Conservation (phyloP, 2,113 vertebrate species). For the Phainopepla nitens region DNA sequence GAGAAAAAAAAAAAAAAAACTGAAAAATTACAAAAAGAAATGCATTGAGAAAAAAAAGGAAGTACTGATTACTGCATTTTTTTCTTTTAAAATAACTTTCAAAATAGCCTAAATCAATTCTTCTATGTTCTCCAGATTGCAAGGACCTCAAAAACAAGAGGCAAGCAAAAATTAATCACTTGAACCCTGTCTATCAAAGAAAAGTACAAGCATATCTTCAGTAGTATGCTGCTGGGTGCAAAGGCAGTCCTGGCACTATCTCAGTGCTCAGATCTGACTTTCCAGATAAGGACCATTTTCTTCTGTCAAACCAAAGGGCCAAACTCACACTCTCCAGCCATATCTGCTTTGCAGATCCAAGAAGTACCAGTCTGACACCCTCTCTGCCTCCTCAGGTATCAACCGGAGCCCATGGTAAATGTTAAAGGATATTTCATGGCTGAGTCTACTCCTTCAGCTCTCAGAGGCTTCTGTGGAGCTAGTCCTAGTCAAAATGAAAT, state of each 20-base stretch:
- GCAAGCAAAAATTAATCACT: not conserved
- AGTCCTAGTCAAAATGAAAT: not conserved
- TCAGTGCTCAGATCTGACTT: not conserved
- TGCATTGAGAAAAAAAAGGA: not conserved
- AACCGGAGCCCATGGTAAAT: rapidly evolving
- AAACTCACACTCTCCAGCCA: not conserved
- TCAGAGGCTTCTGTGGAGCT: not conserved
- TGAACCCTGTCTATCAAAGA: not conserved
- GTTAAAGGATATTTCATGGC: not conserved
- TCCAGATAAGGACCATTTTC: not conserved
- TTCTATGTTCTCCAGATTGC: not conserved
- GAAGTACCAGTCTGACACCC: not conserved
- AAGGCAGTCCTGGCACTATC: not conserved
- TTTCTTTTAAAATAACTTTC: not conserved
- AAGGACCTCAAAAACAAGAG: not conserved
- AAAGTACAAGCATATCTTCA: not conserved
- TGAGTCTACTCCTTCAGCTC: not conserved
- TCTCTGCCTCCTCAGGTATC: not conserved
- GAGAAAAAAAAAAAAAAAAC: not conserved
- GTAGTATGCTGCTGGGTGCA: not conserved
- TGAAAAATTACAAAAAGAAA: not conserved
- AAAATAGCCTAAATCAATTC: not conserved
- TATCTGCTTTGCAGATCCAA: not conserved
- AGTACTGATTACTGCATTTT: not conserved
- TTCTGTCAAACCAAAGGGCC: not conserved